Evolutionary conservation across 1,140 invertebrate genomes (phyloP).

Genomic region (Halesus radiatus): DNA sequence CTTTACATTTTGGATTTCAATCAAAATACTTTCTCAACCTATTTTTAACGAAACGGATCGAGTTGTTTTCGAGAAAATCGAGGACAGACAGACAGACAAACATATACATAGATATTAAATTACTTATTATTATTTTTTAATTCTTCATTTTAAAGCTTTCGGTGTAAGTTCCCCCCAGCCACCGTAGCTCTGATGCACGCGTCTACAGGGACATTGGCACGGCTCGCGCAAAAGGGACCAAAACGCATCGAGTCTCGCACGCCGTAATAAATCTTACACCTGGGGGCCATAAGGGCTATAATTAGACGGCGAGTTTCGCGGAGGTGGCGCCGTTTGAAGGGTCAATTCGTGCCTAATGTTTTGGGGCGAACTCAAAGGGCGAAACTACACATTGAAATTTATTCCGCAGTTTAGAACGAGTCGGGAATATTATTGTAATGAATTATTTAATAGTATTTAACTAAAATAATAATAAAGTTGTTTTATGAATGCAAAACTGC

Average conservation of each 20-base stretch:
- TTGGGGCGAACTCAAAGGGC: constrained; percentile 6
- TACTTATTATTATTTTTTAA: too few species aligned
- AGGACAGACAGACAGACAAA: too few species aligned
- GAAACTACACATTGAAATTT: background rate
- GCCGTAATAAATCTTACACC: constrained; percentile 34
- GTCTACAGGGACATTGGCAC: constrained; percentile 6
- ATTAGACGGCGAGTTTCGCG: constrained; percentile 19
- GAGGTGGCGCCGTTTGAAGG: constrained; percentile 18
- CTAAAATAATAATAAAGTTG: too few species aligned
- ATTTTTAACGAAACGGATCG: too few species aligned
- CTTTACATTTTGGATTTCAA: too few species aligned
- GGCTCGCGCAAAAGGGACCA: background rate
- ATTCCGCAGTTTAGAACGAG: too few species aligned
- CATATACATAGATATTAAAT: too few species aligned
- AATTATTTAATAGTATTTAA: too few species aligned
- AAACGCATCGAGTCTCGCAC: constrained; percentile 11
- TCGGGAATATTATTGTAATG: too few species aligned
- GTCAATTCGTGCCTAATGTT: constrained; percentile 10
- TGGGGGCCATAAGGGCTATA: constrained; percentile 34
- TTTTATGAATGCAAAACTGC: too few species aligned
- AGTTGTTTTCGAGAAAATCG: too few species aligned
- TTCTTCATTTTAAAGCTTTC: background rate
- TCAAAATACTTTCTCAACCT: too few species aligned
- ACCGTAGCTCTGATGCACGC: constrained; percentile 4
- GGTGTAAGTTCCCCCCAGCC: background rate